A percentile compares a stretch with the other conserved stretches of the same genome.
Evolutionary conservation across 2,888 invertebrate species (phyloP).

Genomic region (Cyrtodaria siliqua): DNA sequence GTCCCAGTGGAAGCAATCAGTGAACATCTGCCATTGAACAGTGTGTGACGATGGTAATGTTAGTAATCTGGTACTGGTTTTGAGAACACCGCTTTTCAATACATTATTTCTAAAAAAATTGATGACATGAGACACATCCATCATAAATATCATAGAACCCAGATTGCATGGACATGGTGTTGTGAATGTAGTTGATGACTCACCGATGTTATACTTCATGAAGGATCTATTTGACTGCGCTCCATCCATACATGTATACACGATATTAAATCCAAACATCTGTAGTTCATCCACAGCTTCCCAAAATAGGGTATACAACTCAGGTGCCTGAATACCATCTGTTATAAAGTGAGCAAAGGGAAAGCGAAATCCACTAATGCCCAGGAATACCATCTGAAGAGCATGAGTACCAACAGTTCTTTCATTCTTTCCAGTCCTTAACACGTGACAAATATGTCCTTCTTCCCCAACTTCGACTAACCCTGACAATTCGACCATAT

Average conservation of each 20-base stretch:
- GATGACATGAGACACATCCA: slow-evolving; percentile 52
- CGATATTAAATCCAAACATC: slow-evolving; percentile 27
- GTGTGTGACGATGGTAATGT: slow-evolving; percentile 14
- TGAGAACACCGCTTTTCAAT: slow-evolving; percentile 43
- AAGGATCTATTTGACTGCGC: slow-evolving; percentile 41
- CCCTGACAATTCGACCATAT: slow-evolving; percentile 54
- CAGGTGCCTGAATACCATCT: slow-evolving; percentile 40
- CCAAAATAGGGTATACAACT: slow-evolving; percentile 43
- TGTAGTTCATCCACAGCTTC: slow-evolving; percentile 32
- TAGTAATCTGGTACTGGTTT: slow-evolving; percentile 24
- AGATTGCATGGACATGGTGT: slow-evolving; percentile 27
- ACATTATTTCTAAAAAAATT: slow-evolving; percentile 61
- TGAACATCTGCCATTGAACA: slow-evolving; percentile 58
- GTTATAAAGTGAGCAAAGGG: slow-evolving; percentile 49
- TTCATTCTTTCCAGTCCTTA: slow-evolving; percentile 40
- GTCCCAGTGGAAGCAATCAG: slow-evolving; percentile 58
- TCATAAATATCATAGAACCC: slow-evolving; percentile 30
- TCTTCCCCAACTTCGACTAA: slow-evolving; percentile 49
- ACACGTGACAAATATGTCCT: slow-evolving; percentile 29
- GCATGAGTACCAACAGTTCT: slow-evolving; percentile 37
- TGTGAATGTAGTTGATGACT: slow-evolving; percentile 13
- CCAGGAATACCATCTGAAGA: slow-evolving; percentile 52
- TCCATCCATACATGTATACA: slow-evolving; percentile 45
- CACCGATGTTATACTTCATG: slow-evolving; percentile 34
- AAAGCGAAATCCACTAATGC: slow-evolving; percentile 56